Base-by-base conservation (phyloP, 2,888 invertebrate species). In the Eupelmus urozonus region DNA sequence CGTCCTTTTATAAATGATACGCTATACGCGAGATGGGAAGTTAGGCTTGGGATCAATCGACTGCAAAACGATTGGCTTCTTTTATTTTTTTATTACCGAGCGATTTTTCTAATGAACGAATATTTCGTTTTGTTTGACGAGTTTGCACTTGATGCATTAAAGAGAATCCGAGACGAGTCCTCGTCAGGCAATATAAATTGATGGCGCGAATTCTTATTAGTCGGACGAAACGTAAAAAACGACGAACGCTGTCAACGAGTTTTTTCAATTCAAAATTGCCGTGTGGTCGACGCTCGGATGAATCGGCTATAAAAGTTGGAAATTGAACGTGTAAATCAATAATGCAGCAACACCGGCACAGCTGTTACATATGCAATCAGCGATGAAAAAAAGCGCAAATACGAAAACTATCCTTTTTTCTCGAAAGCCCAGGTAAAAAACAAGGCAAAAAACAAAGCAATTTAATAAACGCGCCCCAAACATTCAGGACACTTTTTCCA, bases 1-100 rank as follows among this genome's bases (percentile, higher is more conserved):
- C 4, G 18, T 23, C 23, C 20, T n/a, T 40, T n/a, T 57, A 57
- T n/a, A 67, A 69, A 59, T 13, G 60, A 60, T 60, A 40, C 0
- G 20, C 20, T 0, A 60, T 13, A 55, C 55, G 29, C 7, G 55
- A 25, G 11, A 40, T 20, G 34, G 20, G 23, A 59, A n/a, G n/a
- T n/a, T n/a, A n/a, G 27, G 18, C 34, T 0, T 57, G 53, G 11
- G 40, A 16, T 42, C 34, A 40, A 67, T 16, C 55, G 42, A 42
- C 55, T 40, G 55, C 40, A 5, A 55, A 29, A 65, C 29, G 11
- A 51, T 51, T 16, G 29, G 29, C 2, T 16, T 49, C 16, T 9
- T 7, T 13, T 45, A 63, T 51, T 63, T 51, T 51, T 51, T 16
- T 16, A 27, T 20, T 20, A 13, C 18, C 51, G 18, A 16, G 0